A percentile compares a stretch with the other conserved stretches of the same genome.
phyloP scores from a whole-genome alignment of 1,140 invertebrate genomes.

The Oedothorax gibbosus region DNA sequence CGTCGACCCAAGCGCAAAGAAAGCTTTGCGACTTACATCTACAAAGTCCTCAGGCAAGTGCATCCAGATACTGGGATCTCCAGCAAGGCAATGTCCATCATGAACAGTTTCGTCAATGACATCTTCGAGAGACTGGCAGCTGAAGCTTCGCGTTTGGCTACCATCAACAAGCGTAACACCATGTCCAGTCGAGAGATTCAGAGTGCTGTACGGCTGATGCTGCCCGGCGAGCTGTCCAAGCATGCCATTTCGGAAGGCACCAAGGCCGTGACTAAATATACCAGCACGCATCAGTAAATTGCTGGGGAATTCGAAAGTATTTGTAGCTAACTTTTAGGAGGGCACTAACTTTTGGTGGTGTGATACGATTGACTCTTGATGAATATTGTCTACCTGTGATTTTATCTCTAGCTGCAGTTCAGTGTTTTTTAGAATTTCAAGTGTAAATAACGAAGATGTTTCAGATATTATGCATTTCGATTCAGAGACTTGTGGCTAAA shows the following conservation, averaged over 20 bases:
- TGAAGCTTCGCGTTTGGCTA: slow-evolving; percentile 77
- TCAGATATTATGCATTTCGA: too few species aligned
- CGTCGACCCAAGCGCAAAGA: not conserved
- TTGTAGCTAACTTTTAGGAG: too few species aligned
- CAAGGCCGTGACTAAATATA: slow-evolving; percentile 74
- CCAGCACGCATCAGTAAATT: slow-evolving; percentile 64
- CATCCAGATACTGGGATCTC: slow-evolving; percentile 72
- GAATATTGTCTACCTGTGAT: too few species aligned
- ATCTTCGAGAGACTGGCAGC: slow-evolving; percentile 73
- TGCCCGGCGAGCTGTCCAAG: slow-evolving; percentile 76
- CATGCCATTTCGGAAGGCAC: slow-evolving; percentile 74
- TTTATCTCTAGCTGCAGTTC: too few species aligned
- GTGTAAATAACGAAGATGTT: too few species aligned
- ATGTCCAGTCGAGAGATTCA: slow-evolving; percentile 75
- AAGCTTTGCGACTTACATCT: slow-evolving; percentile 63
- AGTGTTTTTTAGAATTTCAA: too few species aligned
- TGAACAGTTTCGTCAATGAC: slow-evolving; percentile 72
- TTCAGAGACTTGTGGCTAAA: too few species aligned
- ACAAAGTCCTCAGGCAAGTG: slow-evolving; percentile 69
- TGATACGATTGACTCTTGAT: too few species aligned
- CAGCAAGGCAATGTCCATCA: slow-evolving; percentile 72
- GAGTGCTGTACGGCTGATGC: slow-evolving; percentile 73
- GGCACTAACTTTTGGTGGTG: too few species aligned
- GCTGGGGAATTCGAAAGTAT: too few species aligned
- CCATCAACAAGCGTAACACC: slow-evolving; percentile 78